A percentile compares a stretch with the other conserved stretches of the same genome.
Evolutionary conservation across 2,113 vertebrate species (phyloP).

Genomic region (Condylura cristata): DNA sequence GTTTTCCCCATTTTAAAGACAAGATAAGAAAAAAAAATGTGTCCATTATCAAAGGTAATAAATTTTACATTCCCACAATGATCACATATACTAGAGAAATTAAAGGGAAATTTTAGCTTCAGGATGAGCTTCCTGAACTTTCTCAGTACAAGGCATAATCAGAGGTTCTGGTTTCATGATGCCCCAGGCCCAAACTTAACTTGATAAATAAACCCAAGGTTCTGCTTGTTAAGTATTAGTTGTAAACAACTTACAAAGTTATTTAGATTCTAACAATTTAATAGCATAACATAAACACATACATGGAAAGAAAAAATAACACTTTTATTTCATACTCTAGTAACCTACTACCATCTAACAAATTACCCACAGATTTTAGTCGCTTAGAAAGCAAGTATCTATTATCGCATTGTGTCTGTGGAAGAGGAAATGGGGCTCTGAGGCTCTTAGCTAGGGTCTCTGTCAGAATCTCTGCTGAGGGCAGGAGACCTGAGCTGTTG

Average conservation of each 20-base stretch:
- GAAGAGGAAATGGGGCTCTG: not conserved
- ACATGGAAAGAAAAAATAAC: not conserved
- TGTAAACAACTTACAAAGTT: not conserved
- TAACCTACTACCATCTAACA: not conserved
- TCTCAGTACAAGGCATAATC: not conserved
- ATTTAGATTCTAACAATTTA: not conserved
- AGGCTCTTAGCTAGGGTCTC: not conserved
- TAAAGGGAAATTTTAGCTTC: slow-evolving; percentile 15
- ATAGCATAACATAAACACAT: not conserved
- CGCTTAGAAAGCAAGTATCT: not conserved
- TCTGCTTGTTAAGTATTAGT: not conserved
- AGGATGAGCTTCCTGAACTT: not conserved
- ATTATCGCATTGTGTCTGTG: not conserved
- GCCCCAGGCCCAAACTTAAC: not conserved
- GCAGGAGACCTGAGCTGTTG: not conserved
- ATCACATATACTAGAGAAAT: not conserved
- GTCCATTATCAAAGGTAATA: slow-evolving; percentile 10
- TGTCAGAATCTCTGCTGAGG: too few species aligned
- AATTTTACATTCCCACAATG: not conserved
- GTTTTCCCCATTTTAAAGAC: slow-evolving; percentile 3
- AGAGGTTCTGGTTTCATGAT: not conserved
- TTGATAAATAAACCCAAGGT: not conserved
- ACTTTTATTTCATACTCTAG: not conserved
- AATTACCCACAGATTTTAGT: not conserved
- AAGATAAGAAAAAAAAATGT: not conserved